These are phyloP conservation scores for Polypedilum vanderplanki DNA, from an alignment of 1,140 invertebrate species.

Conservation along the genomic window DNA sequence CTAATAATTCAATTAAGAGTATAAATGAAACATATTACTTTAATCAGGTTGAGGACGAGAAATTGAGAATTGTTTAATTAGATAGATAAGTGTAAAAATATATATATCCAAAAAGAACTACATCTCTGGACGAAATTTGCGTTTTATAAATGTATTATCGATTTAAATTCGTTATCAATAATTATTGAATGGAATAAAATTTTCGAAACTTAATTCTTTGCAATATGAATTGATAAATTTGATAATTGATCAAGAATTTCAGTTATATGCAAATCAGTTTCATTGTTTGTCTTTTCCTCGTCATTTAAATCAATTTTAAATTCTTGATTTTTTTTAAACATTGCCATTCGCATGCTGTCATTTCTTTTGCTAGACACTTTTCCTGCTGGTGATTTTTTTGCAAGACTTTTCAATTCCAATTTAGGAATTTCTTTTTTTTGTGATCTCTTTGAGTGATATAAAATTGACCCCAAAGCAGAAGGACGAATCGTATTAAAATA, in stretches of 20 bases:
- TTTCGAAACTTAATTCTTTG: not conserved
- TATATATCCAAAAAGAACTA: too few species aligned
- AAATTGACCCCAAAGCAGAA: not conserved
- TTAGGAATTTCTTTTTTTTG: not conserved
- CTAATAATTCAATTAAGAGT: too few species aligned
- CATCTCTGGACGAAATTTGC: too few species aligned
- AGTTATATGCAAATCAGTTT: not conserved
- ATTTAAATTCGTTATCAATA: too few species aligned
- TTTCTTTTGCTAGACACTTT: not conserved
- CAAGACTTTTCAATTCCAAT: not conserved
- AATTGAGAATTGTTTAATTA: too few species aligned
- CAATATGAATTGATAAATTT: not conserved
- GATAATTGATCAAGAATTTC: slow-evolving; percentile 16
- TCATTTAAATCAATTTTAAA: not conserved
- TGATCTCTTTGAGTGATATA: not conserved
- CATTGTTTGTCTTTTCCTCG: not conserved
- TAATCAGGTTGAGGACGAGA: too few species aligned
- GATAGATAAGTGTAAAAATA: too few species aligned
- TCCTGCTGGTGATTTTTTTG: not conserved
- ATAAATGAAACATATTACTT: too few species aligned
- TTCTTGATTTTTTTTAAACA: not conserved
- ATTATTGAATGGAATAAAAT: too few species aligned
- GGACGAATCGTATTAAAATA: slow-evolving; percentile 22
- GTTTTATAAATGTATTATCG: too few species aligned
- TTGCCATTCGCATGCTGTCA: not conserved